phyloP scores from a whole-genome alignment of 2,113 vertebrate species.

The Oplegnathus fasciatus region DNA sequence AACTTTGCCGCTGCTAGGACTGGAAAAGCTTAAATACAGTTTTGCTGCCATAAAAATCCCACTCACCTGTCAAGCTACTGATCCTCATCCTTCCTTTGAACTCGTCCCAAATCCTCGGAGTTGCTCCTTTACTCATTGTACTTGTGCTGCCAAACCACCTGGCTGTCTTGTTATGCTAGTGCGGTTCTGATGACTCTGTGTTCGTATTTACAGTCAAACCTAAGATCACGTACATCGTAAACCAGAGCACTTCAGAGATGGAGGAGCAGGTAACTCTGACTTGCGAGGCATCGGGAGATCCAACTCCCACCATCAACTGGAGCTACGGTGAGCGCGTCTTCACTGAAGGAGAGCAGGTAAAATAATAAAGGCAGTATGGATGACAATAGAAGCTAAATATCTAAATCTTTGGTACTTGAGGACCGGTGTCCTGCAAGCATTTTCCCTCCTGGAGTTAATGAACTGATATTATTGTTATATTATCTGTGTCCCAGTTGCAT shows the following conservation, averaged over 20 bases:
- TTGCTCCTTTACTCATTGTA: constrained; percentile 31
- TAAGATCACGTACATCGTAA: constrained; percentile 96
- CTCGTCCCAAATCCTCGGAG: constrained; percentile 31
- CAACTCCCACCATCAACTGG: constrained; percentile 96
- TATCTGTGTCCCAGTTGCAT: constrained; percentile 30
- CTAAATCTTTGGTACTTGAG: constrained; percentile 2
- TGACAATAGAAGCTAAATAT: constrained; percentile 6
- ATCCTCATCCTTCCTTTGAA: constrained; percentile 57
- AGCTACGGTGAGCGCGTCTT: constrained; percentile 90
- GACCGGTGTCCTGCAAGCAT: constrained; percentile 20
- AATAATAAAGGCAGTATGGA: background rate
- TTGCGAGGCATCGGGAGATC: constrained; percentile 96
- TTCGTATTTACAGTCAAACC: constrained; percentile 89
- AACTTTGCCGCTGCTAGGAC: constrained; percentile 8
- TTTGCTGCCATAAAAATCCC: constrained; percentile 39
- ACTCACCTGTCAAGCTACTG: constrained; percentile 39
- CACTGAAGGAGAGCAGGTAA: constrained; percentile 96
- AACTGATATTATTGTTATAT: constrained; percentile 29
- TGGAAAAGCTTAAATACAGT: constrained; percentile 44
- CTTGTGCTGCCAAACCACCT: constrained; percentile 42
- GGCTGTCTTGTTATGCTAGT: constrained; percentile 9
- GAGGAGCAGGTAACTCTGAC: constrained; percentile 95
- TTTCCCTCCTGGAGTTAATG: constrained; percentile 45
- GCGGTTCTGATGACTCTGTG: constrained; percentile 19
- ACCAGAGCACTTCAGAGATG: constrained; percentile 94